Evolutionary conservation across 37 sponge, comb jelly and placozoan species (phyloP), one percentile per base, ranked within the genome.

Genomic region (Ephydatia muelleri): DNA sequence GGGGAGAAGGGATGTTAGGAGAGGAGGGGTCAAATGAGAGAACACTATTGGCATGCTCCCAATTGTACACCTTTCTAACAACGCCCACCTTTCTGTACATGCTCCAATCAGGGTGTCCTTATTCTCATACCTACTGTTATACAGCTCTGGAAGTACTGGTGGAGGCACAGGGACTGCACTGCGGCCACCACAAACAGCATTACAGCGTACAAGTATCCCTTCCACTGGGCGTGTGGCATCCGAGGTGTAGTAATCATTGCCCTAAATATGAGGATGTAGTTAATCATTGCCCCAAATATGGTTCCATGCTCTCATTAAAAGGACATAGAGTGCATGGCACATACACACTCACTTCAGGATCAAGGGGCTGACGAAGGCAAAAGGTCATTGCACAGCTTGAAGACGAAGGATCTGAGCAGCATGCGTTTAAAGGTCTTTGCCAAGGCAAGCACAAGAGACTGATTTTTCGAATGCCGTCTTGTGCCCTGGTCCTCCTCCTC

Each of bases 311-410:
- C 21, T 65, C 14, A 21, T 14, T n/a, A n/a, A n/a, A n/a, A n/a
- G n/a, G n/a, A n/a, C n/a, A n/a, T n/a, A n/a, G n/a, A n/a, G n/a
- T n/a, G n/a, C n/a, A 71, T 28, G 25, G 8, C 72, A 71, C 8
- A n/a, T n/a, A n/a, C n/a, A n/a, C n/a, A 38, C 90, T 87, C 31
- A 96, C 96, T 93, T 95, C 14, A 97, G 77, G n/a, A 97, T 65
- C 38, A 85, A 92, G 26, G 97, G 97, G 72, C 86, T 91, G 65
- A 88, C 87, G 86, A 97, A 97, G 3, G 57, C 67, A 26, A 97
- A 3, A 88, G 32, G 72, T 97, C 97, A 21, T 78, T 68, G 38
- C 34, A n/a, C 0, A 95, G 11, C 37, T 95, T 97, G 83, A 93
- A 84, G 30, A 97, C 31, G 0, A 69, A 93, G 65, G 92, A 86